Conservation (phyloP, 1,140 invertebrate genomes). For the Scaptomyza hsui region DNA sequence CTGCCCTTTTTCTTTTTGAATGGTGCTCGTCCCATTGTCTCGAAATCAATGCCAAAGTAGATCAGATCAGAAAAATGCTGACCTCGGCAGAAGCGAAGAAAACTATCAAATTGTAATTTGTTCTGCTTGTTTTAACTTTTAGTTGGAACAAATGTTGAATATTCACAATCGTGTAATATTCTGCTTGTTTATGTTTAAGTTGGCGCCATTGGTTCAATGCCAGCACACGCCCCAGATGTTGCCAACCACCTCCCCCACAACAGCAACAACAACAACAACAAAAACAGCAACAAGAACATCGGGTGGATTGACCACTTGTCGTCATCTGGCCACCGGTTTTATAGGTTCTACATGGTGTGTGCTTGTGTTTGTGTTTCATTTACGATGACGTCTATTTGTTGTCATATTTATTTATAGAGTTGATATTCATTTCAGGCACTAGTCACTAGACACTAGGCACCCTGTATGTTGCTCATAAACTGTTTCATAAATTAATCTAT, state of each 20-base stretch:
- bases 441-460: constrained; percentile 27
- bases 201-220: constrained; percentile 53
- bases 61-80: constrained; percentile 18
- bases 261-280: not conserved
- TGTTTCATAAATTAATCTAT: constrained; percentile 52
- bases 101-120: constrained; percentile 53
- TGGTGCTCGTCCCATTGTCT: constrained; percentile 27
- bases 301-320: constrained; percentile 47
- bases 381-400: constrained; percentile 47
- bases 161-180: constrained; percentile 26
- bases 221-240: constrained; percentile 66
- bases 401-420: constrained; percentile 74
- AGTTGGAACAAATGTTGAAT: constrained; percentile 4
- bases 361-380: constrained; percentile 53
- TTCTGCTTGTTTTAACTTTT: not conserved
- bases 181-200: constrained; percentile 64
- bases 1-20: constrained; percentile 44
- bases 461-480: constrained; percentile 39
- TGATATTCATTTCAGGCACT: constrained; percentile 27
- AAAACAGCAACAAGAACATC: not conserved
- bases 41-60: constrained; percentile 58
- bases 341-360: not conserved
- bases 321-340: constrained; percentile 52
- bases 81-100: constrained; percentile 27
- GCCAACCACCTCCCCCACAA: constrained; percentile 13